Conservation (phyloP, 2,888 invertebrate genomes). For the Leptopilina myrica region DNA sequence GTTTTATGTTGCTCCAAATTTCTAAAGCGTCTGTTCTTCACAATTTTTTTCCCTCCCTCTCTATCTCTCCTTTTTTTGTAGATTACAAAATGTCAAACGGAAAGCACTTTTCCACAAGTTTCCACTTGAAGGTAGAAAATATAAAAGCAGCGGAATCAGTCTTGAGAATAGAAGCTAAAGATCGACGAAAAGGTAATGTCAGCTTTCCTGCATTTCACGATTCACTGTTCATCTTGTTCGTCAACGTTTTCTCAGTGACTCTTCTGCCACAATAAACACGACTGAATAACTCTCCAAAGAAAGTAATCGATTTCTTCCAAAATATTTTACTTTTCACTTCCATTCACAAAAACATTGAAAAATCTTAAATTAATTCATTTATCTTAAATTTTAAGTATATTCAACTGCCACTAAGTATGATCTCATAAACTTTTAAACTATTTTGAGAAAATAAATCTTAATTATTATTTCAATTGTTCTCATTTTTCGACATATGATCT, state of each 20-base stretch:
- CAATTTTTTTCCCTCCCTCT: not conserved
- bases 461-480: too few species aligned
- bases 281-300: not conserved
- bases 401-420: not conserved
- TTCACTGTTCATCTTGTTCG: slow-evolving; percentile 22
- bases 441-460: too few species aligned
- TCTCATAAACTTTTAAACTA: not conserved
- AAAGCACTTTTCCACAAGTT: slow-evolving; percentile 32
- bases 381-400: not conserved
- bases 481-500: too few species aligned
- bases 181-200: slow-evolving; percentile 25
- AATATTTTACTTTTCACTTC: slow-evolving; percentile 18
- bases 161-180: slow-evolving; percentile 4
- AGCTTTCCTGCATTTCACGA: slow-evolving; percentile 31
- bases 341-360: not conserved
- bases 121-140: slow-evolving; percentile 23
- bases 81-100: slow-evolving; percentile 1
- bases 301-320: slow-evolving; percentile 22
- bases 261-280: slow-evolving; percentile 10
- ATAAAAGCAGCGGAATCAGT: slow-evolving; percentile 22
- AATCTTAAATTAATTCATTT: too few species aligned
- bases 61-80: not conserved
- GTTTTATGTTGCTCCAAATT: not conserved
- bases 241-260: slow-evolving; percentile 8
- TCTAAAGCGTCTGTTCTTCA: slow-evolving; percentile 17